Evolutionary conservation across 2,888 invertebrate genomes (phyloP).

Genomic region (Diabrotica balteata): DNA sequence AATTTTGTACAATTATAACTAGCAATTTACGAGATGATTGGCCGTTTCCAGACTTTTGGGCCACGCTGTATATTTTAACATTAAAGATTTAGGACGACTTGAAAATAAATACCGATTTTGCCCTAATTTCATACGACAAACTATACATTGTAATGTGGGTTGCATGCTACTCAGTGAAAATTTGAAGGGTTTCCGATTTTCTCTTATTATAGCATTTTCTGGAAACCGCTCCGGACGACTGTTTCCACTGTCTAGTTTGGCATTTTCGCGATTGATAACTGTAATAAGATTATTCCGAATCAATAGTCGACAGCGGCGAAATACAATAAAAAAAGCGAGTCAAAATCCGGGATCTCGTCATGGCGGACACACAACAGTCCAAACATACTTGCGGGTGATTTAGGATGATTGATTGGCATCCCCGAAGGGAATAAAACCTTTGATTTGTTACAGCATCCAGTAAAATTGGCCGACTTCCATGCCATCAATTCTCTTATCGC

Average conservation of each 20-base stretch:
- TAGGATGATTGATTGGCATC: slow-evolving; percentile 33
- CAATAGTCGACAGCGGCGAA: slow-evolving; percentile 18
- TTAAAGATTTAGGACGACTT: no score
- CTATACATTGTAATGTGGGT: no score
- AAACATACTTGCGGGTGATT: slow-evolving; percentile 29
- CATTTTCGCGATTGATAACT: slow-evolving; percentile 11
- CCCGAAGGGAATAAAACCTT: slow-evolving; percentile 31
- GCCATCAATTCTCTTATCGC: slow-evolving; percentile 29
- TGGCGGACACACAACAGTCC: slow-evolving; percentile 18
- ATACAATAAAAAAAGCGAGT: slow-evolving; percentile 17
- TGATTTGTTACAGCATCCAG: slow-evolving; percentile 31
- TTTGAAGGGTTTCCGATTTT: no score
- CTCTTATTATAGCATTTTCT: no score
- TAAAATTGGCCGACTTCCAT: slow-evolving; percentile 32
- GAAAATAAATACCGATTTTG: no score
- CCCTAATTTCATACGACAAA: no score
- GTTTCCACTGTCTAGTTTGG: not conserved
- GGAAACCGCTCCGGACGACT: not conserved
- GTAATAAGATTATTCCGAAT: slow-evolving; percentile 24
- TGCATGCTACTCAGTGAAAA: no score
- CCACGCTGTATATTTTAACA: no score
- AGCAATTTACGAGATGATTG: no score
- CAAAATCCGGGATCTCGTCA: not conserved
- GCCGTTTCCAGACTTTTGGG: no score
- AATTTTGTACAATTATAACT: no score